phyloP scores from a whole-genome alignment of 2,797 vertebrate species.

The Cygnus olor region DNA sequence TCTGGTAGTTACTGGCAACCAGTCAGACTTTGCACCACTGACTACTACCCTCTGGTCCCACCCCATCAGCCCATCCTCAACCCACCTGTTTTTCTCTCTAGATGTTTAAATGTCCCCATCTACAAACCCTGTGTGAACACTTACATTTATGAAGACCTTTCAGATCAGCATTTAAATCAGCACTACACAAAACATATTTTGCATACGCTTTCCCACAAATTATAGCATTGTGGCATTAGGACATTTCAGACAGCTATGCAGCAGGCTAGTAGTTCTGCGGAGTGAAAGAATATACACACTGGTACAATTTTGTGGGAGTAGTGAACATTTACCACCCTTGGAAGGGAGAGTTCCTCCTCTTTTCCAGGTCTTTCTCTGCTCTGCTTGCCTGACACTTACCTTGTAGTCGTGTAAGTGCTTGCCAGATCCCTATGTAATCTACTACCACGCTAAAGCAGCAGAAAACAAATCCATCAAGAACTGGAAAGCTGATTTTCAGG shows the following conservation, averaged over 20 bases:
- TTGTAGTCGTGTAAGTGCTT: not conserved
- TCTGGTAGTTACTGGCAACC: not conserved
- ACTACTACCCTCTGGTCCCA: not conserved
- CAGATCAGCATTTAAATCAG: not conserved
- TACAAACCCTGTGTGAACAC: not conserved
- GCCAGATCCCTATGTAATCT: not conserved
- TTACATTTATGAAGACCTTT: not conserved
- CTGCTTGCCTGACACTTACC: not conserved
- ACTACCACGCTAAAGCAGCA: not conserved
- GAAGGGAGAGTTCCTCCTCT: not conserved
- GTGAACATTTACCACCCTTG: not conserved
- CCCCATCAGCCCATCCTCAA: too few relatives aligned
- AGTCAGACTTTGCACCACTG: not conserved
- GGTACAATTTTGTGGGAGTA: not conserved
- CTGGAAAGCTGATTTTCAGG: slow-evolving; percentile 19
- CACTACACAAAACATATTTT: not conserved
- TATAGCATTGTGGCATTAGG: not conserved
- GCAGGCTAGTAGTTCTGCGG: not conserved
- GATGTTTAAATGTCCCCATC: not conserved
- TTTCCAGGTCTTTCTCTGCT: not conserved
- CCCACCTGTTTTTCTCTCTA: not conserved
- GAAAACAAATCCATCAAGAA: not conserved
- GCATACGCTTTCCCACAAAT: not conserved
- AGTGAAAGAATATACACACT: not conserved
- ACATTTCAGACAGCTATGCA: not conserved